A percentile compares a stretch with the other conserved stretches of the same genome.
phyloP scores from a whole-genome alignment of 2,113 vertebrate species.

The Cynocephalus volans region DNA sequence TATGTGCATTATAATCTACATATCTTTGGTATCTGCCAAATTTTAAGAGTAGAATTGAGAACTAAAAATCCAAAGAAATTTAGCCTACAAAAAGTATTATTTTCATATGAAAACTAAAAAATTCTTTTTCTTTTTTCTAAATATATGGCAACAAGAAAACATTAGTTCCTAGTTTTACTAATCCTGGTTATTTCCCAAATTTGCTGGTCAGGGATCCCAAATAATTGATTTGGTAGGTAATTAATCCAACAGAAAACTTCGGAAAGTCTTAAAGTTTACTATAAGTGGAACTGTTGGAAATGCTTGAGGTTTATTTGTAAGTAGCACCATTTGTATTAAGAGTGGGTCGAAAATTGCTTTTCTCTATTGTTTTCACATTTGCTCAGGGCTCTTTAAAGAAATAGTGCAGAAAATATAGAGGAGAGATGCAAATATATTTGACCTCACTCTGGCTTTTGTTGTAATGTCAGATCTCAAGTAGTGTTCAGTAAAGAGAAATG shows the following conservation, averaged over 20 bases:
- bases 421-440: neutral
- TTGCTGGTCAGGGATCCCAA: neutral
- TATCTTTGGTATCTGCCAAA: constrained; percentile 44
- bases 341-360: neutral
- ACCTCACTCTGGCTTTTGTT: constrained; percentile 38
- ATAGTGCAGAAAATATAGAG: neutral
- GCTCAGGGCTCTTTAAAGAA: neutral
- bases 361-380: constrained; percentile 32
- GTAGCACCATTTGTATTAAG: neutral
- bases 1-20: constrained; percentile 38
- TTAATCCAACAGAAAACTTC: constrained; percentile 41
- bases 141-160: constrained; percentile 5
- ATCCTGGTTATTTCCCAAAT: constrained; percentile 22
- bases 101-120: constrained; percentile 53
- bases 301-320: constrained; percentile 1
- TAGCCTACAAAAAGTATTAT: constrained; percentile 6
- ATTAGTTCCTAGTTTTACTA: constrained; percentile 34
- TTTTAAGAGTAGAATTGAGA: constrained; percentile 37
- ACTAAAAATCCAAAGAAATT: constrained; percentile 60
- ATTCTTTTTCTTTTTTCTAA: neutral
- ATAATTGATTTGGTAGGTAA: constrained; percentile 27
- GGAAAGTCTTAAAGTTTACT: constrained; percentile 17
- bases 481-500: constrained; percentile 4
- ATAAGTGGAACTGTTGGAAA: constrained; percentile 9
- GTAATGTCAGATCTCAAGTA: constrained; percentile 13